Percentiles rank a stretch among this genome's conserved stretches.
Evolutionary conservation across 2,888 invertebrate species (phyloP).

Genomic region (Mythimna loreyi): DNA sequence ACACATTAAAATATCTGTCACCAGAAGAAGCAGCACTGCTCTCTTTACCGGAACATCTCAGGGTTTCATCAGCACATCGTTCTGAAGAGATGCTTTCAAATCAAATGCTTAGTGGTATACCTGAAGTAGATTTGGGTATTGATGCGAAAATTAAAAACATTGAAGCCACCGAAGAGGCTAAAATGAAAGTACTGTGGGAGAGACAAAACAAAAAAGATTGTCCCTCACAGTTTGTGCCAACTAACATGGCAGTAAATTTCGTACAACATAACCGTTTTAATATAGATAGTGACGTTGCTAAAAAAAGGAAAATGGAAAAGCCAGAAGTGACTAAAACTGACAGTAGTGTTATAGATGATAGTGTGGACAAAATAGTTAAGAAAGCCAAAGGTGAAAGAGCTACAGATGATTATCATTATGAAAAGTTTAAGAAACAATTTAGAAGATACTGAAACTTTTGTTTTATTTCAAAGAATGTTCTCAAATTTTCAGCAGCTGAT

Average conservation of each 20-base stretch:
- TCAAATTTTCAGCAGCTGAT: background rate
- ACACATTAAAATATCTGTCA: constrained; percentile 92
- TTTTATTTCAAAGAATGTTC: constrained; percentile 42
- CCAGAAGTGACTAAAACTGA: constrained; percentile 83
- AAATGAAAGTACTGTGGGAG: constrained; percentile 97
- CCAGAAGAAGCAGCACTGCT: constrained; percentile 97
- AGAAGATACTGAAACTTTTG: constrained; percentile 92
- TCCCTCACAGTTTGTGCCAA: constrained; percentile 98
- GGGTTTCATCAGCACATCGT: constrained; percentile 95
- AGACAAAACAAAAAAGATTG: constrained; percentile 97
- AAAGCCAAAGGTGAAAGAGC: constrained; percentile 96
- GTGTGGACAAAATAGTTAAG: constrained; percentile 90
- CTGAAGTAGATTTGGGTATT: constrained; percentile 99
- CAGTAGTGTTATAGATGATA: constrained; percentile 82
- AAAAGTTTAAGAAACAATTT: constrained; percentile 99
- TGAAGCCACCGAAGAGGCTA: constrained; percentile 99
- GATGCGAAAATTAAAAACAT: constrained; percentile 99
- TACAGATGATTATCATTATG: constrained; percentile 99
- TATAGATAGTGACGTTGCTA: constrained; percentile 93
- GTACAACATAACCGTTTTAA: constrained; percentile 99
- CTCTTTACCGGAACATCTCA: constrained; percentile 96
- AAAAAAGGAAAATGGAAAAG: constrained; percentile 91
- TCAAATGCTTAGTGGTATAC: constrained; percentile 99
- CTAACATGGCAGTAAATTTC: constrained; percentile 99
- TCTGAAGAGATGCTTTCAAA: constrained; percentile 99